Percentiles rank a stretch among this genome's conserved stretches.
Evolutionary conservation across 2,797 vertebrate genomes (phyloP).

Genomic region (Otus scops): DNA sequence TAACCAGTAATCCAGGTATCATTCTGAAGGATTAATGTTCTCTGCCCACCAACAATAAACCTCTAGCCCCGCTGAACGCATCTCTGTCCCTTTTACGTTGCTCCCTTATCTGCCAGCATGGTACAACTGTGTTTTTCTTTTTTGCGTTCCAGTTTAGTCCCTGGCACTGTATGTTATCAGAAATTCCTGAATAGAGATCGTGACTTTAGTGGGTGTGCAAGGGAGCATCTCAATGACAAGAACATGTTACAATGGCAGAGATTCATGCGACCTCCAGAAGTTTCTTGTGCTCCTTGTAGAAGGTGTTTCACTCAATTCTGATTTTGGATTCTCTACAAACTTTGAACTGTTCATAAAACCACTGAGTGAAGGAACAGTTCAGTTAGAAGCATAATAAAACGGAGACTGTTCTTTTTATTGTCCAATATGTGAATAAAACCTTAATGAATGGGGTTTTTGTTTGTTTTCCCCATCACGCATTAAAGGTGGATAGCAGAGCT

Average conservation of each 20-base stretch:
- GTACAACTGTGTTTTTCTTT: background rate
- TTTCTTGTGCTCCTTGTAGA: background rate
- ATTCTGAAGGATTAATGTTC: background rate
- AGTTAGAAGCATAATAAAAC: background rate
- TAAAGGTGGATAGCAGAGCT: constrained; percentile 90
- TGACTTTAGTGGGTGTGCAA: background rate
- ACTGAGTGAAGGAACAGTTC: background rate
- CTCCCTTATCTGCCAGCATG: background rate
- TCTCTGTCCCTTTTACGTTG: background rate
- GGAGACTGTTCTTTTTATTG: background rate
- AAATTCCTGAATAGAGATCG: background rate
- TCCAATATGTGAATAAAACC: background rate
- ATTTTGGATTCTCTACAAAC: background rate
- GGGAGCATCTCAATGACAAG: background rate
- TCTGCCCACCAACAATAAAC: background rate
- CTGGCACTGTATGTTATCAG: background rate
- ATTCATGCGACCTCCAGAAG: background rate
- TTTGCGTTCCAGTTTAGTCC: background rate
- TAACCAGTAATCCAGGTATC: background rate
- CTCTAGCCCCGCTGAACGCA: background rate
- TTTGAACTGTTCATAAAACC: background rate
- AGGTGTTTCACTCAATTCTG: background rate
- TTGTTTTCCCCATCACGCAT: background rate
- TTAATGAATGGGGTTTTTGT: background rate
- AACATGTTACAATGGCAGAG: background rate